These are phyloP conservation scores for Dicrurus megarhynchus DNA, from an alignment of 2,113 vertebrate species.

Conservation along the genomic window DNA sequence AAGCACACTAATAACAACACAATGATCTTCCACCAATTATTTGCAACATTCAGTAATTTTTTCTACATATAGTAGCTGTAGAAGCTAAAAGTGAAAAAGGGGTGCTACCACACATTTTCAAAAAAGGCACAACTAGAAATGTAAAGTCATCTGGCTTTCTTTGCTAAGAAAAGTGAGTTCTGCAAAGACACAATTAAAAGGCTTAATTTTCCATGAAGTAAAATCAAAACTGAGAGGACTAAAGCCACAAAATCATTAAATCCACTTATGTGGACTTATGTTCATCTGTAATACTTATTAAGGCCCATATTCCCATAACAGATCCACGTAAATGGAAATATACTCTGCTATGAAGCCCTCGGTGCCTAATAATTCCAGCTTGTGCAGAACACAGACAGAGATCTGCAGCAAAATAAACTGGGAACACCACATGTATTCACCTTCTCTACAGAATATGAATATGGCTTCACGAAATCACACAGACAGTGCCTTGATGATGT, in stretches of 20 bases:
- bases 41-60: neutral
- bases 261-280: neutral
- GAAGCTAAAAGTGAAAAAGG: neutral
- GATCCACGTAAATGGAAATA: neutral
- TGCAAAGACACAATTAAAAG: neutral
- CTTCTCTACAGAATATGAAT: neutral
- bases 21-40: neutral
- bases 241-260: neutral
- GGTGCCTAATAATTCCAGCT: neutral
- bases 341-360: neutral
- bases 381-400: neutral
- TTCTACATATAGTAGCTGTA: neutral
- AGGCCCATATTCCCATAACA: neutral
- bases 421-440: neutral
- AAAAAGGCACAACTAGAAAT: neutral
- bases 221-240: neutral
- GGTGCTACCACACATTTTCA: fast-evolving
- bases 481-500: neutral
- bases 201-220: neutral
- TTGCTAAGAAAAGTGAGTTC: neutral
- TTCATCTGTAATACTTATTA: neutral
- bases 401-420: neutral
- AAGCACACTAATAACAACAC: neutral
- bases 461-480: neutral
- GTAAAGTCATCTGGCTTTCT: neutral